Evolutionary conservation across 2,888 invertebrate species (phyloP).

Genomic region (Calameuta filiformis): DNA sequence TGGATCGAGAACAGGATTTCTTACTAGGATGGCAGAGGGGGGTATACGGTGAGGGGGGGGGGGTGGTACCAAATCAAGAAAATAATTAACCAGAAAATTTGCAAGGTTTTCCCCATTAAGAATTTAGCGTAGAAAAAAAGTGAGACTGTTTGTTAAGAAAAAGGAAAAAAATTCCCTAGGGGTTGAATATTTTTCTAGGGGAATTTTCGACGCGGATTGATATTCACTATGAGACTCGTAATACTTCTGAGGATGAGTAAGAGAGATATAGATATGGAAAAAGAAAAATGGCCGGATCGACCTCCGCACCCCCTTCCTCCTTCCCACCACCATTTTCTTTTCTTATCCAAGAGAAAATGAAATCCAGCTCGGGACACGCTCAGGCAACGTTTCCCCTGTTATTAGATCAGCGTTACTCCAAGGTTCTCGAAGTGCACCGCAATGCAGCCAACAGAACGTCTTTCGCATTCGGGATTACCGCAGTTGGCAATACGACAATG

Average conservation of each 20-base stretch:
- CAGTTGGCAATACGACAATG: not conserved
- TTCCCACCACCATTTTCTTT: slow-evolving; percentile 21
- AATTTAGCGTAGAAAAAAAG: no score
- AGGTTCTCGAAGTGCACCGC: slow-evolving; percentile 5
- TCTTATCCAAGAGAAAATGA: slow-evolving; percentile 55
- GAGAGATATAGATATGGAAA: not conserved
- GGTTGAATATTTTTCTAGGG: not conserved
- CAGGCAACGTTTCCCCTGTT: slow-evolving; percentile 52
- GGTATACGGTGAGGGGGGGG: no score
- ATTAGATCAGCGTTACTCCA: slow-evolving; percentile 53
- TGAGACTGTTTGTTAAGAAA: no score
- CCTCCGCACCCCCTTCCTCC: not conserved
- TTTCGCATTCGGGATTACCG: slow-evolving; percentile 12
- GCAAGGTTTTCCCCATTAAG: no score
- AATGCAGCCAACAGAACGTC: slow-evolving; percentile 10
- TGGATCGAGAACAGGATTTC: no score
- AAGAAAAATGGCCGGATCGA: slow-evolving; percentile 35
- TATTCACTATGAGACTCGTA: slow-evolving; percentile 17
- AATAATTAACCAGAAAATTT: no score
- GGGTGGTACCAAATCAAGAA: no score
- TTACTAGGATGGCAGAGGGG: no score
- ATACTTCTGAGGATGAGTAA: not conserved
- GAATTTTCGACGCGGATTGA: slow-evolving; percentile 15
- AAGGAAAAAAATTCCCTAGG: no score
- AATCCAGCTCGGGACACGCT: slow-evolving; percentile 51